Conservation (phyloP, 2,888 invertebrate species). For the Lutraria lutraria region DNA sequence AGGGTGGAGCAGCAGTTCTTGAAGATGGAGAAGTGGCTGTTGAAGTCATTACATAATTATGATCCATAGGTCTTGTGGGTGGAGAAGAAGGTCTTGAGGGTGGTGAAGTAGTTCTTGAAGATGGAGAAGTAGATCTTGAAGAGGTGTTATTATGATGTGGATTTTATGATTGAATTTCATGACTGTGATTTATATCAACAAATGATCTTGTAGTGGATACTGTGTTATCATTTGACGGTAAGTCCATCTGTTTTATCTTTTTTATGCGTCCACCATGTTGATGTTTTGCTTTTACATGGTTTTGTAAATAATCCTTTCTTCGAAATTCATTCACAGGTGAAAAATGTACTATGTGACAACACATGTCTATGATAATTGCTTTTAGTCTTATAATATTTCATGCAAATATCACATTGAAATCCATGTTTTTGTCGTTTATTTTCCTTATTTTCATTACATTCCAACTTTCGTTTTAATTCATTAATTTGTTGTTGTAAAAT, state of each 20-base stretch:
- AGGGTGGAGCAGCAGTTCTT: neutral
- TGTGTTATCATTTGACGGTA: conserved; percentile 9
- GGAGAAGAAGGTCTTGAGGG: too few relatives aligned
- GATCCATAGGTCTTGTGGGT: conserved; percentile 48
- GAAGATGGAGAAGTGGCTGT: neutral
- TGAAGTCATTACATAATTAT: neutral
- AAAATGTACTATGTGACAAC: conserved; percentile 50
- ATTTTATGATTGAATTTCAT: too few relatives aligned
- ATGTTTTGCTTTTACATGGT: conserved; percentile 39
- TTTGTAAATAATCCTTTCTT: conserved; percentile 42
- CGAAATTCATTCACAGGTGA: conserved; percentile 44
- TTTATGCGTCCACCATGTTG: conserved; percentile 26
- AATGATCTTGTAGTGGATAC: too few relatives aligned
- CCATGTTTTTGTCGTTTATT: neutral
- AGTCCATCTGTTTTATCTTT: neutral
- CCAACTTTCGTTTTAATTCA: conserved; percentile 46
- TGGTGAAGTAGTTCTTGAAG: conserved; percentile 20
- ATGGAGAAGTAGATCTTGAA: conserved; percentile 19
- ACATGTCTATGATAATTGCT: conserved; percentile 35
- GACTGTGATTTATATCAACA: too few relatives aligned
- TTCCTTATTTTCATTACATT: conserved; percentile 14
- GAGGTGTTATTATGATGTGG: conserved; percentile 10
- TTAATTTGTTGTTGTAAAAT: conserved; percentile 34
- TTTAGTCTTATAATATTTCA: conserved; percentile 25
- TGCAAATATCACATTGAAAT: conserved; percentile 51